phyloP scores from a whole-genome alignment of 2,888 invertebrate species.

The Andrena trimmerana region DNA sequence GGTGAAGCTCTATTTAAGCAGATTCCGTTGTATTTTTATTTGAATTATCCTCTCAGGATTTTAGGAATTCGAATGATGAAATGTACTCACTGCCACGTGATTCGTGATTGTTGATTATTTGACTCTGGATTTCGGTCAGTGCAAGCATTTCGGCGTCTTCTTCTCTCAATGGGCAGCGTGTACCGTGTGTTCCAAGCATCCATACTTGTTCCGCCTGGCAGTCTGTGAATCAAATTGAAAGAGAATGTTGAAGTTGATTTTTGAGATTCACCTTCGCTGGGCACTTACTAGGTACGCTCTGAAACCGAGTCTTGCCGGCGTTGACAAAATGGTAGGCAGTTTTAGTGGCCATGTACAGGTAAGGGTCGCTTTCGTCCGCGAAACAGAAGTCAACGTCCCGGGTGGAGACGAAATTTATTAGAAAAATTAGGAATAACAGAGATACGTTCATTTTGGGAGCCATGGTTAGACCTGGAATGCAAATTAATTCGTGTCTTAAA shows the following conservation, averaged over 20 bases:
- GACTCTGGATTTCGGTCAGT: slow-evolving; percentile 87
- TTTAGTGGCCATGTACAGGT: slow-evolving; percentile 90
- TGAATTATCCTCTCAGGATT: not conserved
- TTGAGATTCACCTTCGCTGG: not conserved
- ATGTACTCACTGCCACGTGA: slow-evolving; percentile 85
- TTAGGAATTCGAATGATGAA: not conserved
- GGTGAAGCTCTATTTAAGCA: not conserved
- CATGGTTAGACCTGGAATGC: slow-evolving; percentile 3
- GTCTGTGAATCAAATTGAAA: slow-evolving; percentile 84
- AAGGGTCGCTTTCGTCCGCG: slow-evolving; percentile 88
- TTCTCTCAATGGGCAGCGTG: slow-evolving; percentile 88
- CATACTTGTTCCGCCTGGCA: slow-evolving; percentile 91
- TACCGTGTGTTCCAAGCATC: slow-evolving; percentile 90
- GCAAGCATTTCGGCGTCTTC: slow-evolving; percentile 87
- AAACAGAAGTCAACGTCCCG: slow-evolving; percentile 87
- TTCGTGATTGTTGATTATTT: slow-evolving; percentile 89
- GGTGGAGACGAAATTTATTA: slow-evolving; percentile 57
- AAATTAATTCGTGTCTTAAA: not conserved
- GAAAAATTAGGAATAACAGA: slow-evolving; percentile 42
- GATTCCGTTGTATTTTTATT: not conserved
- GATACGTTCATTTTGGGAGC: slow-evolving; percentile 19
- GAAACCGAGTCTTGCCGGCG: slow-evolving; percentile 87
- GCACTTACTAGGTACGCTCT: slow-evolving; percentile 88
- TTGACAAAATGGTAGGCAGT: slow-evolving; percentile 91
- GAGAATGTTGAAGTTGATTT: not conserved